phyloP scores from a whole-genome alignment of 1,140 invertebrate species.

The Liolophura sinensis region DNA sequence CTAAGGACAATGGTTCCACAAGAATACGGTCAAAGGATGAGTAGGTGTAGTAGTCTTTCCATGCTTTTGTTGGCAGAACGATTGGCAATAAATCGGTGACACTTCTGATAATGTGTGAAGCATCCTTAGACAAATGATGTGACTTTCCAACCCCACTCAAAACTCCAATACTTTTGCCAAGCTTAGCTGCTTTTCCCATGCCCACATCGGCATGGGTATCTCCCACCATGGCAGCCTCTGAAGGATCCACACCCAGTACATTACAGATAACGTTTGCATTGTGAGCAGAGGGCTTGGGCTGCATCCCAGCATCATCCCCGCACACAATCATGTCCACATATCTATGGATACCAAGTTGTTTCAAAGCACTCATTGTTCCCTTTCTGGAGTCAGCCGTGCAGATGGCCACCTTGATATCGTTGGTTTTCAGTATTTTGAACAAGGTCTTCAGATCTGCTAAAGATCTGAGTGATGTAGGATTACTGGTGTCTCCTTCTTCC shows the following conservation, averaged over 20 bases:
- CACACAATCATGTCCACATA: slow-evolving; percentile 59
- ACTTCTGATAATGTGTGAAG: slow-evolving; percentile 44
- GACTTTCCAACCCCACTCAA: slow-evolving; percentile 48
- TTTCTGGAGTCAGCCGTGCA: slow-evolving; percentile 59
- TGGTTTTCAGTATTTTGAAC: slow-evolving; percentile 55
- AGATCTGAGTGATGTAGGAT: slow-evolving; percentile 46
- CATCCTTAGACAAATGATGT: slow-evolving; percentile 38
- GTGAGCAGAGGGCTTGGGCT: slow-evolving; percentile 60
- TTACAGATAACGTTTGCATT: slow-evolving; percentile 60
- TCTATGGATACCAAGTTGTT: slow-evolving; percentile 42
- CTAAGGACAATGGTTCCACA: slow-evolving; percentile 25
- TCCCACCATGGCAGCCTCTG: slow-evolving; percentile 60
- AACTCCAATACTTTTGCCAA: slow-evolving; percentile 60
- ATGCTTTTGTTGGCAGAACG: slow-evolving; percentile 42
- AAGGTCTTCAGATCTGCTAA: slow-evolving; percentile 54
- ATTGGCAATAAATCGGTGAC: slow-evolving; percentile 49
- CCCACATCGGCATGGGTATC: slow-evolving; percentile 61
- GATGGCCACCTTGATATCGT: slow-evolving; percentile 61
- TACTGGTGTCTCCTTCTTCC: slow-evolving; percentile 36
- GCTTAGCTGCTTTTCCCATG: slow-evolving; percentile 59
- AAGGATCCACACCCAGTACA: slow-evolving; percentile 53
- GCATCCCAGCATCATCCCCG: slow-evolving; percentile 58
- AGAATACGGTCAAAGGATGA: slow-evolving; percentile 36
- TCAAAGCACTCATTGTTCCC: slow-evolving; percentile 52
- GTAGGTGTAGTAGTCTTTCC: slow-evolving; percentile 44